A percentile compares a stretch with the other conserved stretches of the same genome.
Conservation (phyloP, 2,888 invertebrate genomes). For the Diarsia dahlii region DNA sequence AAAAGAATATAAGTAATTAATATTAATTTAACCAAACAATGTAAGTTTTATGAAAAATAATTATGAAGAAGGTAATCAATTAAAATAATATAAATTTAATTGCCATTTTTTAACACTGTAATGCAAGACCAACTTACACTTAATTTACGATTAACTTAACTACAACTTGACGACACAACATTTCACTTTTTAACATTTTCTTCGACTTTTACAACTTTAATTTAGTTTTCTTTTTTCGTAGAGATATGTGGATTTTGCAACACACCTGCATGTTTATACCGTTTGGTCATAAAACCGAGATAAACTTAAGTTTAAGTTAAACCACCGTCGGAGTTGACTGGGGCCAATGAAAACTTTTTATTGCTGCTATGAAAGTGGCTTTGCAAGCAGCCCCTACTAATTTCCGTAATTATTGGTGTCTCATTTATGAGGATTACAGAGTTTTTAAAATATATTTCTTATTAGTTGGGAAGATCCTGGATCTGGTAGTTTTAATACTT, state of each 20-base stretch:
- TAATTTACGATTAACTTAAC: slow-evolving; percentile 13
- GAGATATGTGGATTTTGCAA: slow-evolving; percentile 57
- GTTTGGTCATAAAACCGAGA: slow-evolving; percentile 80
- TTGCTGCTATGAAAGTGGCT: slow-evolving; percentile 81
- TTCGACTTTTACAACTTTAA: slow-evolving; percentile 27
- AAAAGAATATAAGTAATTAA: not conserved
- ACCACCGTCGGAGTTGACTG: slow-evolving; percentile 74
- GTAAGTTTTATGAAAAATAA: slow-evolving; percentile 4
- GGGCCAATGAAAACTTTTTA: slow-evolving; percentile 87
- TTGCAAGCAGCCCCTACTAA: slow-evolving; percentile 73
- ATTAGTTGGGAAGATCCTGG: not conserved
- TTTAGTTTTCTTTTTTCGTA: slow-evolving; percentile 36
- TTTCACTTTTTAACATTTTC: slow-evolving; percentile 20
- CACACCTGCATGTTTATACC: slow-evolving; percentile 69
- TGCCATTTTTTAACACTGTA: slow-evolving; percentile 16
- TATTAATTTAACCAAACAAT: slow-evolving; percentile 8
- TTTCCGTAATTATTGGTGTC: slow-evolving; percentile 41
- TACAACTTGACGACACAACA: slow-evolving; percentile 10
- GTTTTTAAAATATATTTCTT: slow-evolving; percentile 2
- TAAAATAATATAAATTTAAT: slow-evolving; percentile 11
- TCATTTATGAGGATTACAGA: slow-evolving; percentile 29
- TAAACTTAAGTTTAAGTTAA: slow-evolving; percentile 81
- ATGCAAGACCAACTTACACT: slow-evolving; percentile 13
- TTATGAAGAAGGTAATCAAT: slow-evolving; percentile 13
- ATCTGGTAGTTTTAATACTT: not conserved